Evolutionary conservation across 2,888 invertebrate species (phyloP), one percentile per base, ranked within the genome.

Genomic region (Xylocampa areola): DNA sequence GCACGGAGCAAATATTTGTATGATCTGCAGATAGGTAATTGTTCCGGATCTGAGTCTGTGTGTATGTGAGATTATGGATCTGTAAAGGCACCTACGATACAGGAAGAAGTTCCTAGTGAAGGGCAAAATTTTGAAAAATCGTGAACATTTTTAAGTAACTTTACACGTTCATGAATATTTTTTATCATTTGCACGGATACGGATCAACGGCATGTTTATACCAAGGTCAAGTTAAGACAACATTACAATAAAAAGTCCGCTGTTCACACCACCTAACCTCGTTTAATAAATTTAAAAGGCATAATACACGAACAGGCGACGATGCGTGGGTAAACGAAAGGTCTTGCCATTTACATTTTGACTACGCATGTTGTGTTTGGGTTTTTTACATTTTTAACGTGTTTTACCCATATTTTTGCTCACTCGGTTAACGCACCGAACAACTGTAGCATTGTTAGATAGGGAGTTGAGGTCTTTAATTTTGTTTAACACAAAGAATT

Each of bases 341-440:
- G 82, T 75, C 76, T 68, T 16, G 44, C 67, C 69, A 84, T 84
- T 84, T 81, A 81, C 81, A 84, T 85, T 82, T 82, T 72, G 68
- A 69, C 68, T 76, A 74, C 75, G 73, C 74, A 49, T 65, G 68
- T 74, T 55, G 45, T 73, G 45, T 77, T 81, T 58, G 37, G 33
- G 39, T 44, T 66, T 65, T 73, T 82, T 80, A 74, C 69, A 82
- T 81, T 84, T 81, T 85, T 76, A 79, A 71, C 65, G 70, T 63
- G 69, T 63, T 39, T 35, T 44, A 33, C 25, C 53, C 32, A 25
- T 25, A 30, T 58, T 39, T 68, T 47, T 37, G 45, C 14, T 35
- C 17, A 17, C 39, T 54, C 30, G 13, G 60, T 62, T 53, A 49
- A 27, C 49, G 41, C 35, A 54, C 35, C 41, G 1, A 60, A 72